Percentiles rank a stretch among this genome's conserved stretches.
Conservation (phyloP, 23 tunicate species). For the Trididemnum nubilum region DNA sequence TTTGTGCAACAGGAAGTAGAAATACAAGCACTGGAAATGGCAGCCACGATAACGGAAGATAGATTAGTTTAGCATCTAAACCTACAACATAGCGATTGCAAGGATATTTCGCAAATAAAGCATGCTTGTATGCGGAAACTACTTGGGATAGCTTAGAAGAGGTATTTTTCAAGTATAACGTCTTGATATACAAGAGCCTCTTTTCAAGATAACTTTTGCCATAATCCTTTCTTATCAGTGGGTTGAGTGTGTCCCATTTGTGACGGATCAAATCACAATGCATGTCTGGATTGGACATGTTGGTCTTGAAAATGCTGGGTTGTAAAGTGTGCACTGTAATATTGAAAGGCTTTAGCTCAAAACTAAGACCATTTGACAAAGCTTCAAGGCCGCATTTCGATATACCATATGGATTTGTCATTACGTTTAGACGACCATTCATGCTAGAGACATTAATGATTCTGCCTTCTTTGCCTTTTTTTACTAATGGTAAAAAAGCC, state of each 20-base stretch:
- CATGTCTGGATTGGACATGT: constrained; percentile 21
- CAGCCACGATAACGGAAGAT: constrained; percentile 39
- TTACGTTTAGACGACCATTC: constrained; percentile 29
- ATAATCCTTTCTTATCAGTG: constrained; percentile 12
- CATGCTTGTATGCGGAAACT: constrained; percentile 36
- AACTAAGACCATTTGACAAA: constrained; percentile 37
- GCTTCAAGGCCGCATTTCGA: constrained; percentile 48
- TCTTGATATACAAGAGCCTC: not conserved
- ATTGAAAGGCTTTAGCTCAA: constrained; percentile 36
- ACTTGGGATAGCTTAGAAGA: constrained; percentile 8
- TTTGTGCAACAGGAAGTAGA: constrained; percentile 12
- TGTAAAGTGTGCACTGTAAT: constrained; percentile 37
- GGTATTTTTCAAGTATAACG: not conserved
- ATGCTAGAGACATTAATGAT: constrained; percentile 34
- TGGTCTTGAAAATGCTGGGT: constrained; percentile 31
- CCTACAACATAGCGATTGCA: constrained; percentile 44
- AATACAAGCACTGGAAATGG: constrained; percentile 25
- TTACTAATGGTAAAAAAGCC: constrained; percentile 57
- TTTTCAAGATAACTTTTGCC: constrained; percentile 13
- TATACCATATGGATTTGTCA: constrained; percentile 32
- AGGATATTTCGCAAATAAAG: constrained; percentile 49
- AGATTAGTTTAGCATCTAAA: constrained; percentile 34
- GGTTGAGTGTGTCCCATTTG: constrained; percentile 13
- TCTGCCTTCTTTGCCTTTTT: constrained; percentile 45
- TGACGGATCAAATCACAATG: not conserved